Evolutionary conservation across 2,113 vertebrate species (phyloP).

Genomic region (Ceyx melanurus): DNA sequence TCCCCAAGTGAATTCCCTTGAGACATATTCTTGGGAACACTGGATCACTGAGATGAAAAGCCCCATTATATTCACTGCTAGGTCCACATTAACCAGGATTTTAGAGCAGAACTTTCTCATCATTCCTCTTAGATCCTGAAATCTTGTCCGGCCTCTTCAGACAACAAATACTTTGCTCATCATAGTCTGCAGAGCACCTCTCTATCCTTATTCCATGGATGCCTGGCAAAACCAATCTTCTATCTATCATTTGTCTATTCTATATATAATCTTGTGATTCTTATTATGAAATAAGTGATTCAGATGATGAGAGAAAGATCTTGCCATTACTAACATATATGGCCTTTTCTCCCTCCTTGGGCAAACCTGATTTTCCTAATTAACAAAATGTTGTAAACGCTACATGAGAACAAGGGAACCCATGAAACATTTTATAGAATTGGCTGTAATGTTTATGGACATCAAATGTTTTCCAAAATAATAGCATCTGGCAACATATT

Average conservation of each 20-base stretch:
- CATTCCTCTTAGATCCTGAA: background rate
- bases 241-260: background rate
- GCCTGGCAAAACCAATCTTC: background rate
- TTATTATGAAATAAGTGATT: background rate
- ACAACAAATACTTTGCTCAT: background rate
- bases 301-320: background rate
- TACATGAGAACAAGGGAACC: background rate
- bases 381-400: background rate
- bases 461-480: background rate
- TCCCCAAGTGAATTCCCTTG: background rate
- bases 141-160: background rate
- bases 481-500: background rate
- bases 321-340: background rate
- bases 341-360: background rate
- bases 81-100: background rate
- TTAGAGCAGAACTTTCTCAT: background rate
- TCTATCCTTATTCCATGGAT: background rate
- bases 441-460: background rate
- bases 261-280: background rate
- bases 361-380: background rate
- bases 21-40: background rate
- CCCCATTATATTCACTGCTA: background rate
- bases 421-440: background rate
- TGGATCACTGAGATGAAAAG: background rate
- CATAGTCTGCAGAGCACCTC: background rate